These are phyloP conservation scores for Campoplex nolae DNA, from an alignment of 2,888 invertebrate genomes.

Conservation along the genomic window DNA sequence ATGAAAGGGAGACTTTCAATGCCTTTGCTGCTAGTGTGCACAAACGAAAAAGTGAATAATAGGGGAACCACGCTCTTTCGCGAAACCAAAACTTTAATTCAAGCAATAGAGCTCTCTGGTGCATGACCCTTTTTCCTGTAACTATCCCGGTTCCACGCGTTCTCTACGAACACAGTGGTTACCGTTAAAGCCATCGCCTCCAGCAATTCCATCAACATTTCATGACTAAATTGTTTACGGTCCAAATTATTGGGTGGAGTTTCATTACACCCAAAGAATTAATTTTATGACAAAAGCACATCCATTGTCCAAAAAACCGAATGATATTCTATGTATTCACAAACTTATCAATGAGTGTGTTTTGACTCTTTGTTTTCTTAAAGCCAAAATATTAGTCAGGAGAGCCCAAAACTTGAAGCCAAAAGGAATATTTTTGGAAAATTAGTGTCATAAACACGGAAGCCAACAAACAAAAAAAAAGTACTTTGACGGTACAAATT, in stretches of 20 bases:
- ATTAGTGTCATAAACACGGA: too few relatives aligned
- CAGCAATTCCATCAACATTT: conserved; percentile 8
- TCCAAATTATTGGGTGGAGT: neutral
- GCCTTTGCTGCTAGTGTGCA: neutral
- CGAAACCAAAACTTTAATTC: conserved; percentile 24
- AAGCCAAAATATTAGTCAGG: too few relatives aligned
- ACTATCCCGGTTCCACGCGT: too few relatives aligned
- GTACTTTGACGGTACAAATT: too few relatives aligned
- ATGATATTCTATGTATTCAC: neutral
- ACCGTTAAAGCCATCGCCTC: neutral
- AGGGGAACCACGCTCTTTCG: conserved; percentile 19
- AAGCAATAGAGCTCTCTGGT: neutral
- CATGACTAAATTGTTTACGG: neutral
- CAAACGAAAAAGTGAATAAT: conserved; percentile 24
- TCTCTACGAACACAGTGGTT: neutral
- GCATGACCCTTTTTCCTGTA: conserved; percentile 10
- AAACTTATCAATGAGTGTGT: neutral
- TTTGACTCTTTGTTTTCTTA: too few relatives aligned
- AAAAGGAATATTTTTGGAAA: too few relatives aligned
- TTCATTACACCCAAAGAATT: neutral
- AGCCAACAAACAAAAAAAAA: too few relatives aligned
- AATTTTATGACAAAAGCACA: neutral
- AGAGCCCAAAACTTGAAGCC: too few relatives aligned
- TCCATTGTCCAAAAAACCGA: neutral
- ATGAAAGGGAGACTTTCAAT: conserved; percentile 18